Percentiles rank a stretch among this genome's conserved stretches.
Evolutionary conservation across 2,113 vertebrate species (phyloP).

Genomic region (Eurystomus gularis): DNA sequence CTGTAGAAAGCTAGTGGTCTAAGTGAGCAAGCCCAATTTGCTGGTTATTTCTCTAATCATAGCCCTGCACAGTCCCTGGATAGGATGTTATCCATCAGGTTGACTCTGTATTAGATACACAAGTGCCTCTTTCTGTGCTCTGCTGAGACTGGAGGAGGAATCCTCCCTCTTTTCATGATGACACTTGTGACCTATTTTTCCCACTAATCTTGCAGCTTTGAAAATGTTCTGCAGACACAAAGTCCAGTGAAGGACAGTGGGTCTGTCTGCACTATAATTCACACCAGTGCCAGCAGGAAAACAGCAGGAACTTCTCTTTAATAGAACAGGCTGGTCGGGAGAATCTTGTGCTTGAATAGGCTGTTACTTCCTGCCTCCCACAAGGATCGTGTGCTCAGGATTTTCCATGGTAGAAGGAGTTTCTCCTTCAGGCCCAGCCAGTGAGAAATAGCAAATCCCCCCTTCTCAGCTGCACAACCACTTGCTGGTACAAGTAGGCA

Average conservation of each 20-base stretch:
- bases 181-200: constrained; percentile 9
- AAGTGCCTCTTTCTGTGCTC: background rate
- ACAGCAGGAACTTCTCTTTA: constrained; percentile 2
- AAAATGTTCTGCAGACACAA: background rate
- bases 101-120: background rate
- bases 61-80: background rate
- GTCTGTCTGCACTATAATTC: background rate
- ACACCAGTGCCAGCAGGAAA: background rate
- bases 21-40: background rate
- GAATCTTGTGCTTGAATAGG: background rate
- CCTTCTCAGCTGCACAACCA: background rate
- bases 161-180: background rate
- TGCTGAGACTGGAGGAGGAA: background rate
- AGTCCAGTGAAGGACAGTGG: background rate
- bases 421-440: background rate
- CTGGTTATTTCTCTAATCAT: background rate
- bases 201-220: background rate
- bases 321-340: background rate
- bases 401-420: background rate
- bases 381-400: background rate
- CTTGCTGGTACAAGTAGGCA: background rate
- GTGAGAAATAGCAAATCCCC: background rate
- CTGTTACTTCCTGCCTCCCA: background rate
- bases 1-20: background rate
- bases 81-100: background rate